Base-by-base conservation (phyloP, 2,888 invertebrate genomes). In the Cephus runcator region DNA sequence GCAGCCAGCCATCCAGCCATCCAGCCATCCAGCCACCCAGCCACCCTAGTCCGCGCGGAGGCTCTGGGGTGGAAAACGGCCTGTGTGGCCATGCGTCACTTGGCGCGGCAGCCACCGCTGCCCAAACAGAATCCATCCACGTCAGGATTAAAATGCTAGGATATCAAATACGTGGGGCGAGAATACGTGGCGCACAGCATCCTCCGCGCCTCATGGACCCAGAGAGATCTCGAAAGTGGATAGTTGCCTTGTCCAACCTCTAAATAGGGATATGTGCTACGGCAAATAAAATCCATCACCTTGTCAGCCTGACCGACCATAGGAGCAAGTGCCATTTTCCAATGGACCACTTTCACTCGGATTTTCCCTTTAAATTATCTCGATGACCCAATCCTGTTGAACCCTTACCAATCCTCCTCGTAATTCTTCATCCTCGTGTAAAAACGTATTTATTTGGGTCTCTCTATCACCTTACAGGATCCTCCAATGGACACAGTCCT, bases 401-500 rank as follows among this genome's bases (percentile, higher is more conserved):
- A 40, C 2, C 40, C 40, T 40, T 40, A 40, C 15, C 4, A 15
- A 40, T 40, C 40, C 40, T 40, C 4, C 40, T 40, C 6, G 40
- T 15, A 40, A 40, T 40, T 40, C 40, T 40, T 40, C 40, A 40
- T 40, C 6, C 40, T 40, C 40, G 0, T 40, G 40, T 15, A 15
- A 40, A 15, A 6, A 15, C 15, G 15, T 40, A 40, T 40, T 40
- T 40, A 40, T 40, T 40, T 40, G 40, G 15, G 40, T 40, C 40
- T 40, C 40, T 40, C 40, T 40, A 40, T 40, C 15, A 0, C 75
- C 86, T 84, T 84, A 85, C 93, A 96, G 96, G 95, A 85, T 97
- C 97, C 81, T 96, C 97, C 83, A 96, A 96, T 88, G 96, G 96
- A 77, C 97, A 97, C 93, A 98, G 97, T 95, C 98, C 98, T 81